Conservation (phyloP, 2,113 vertebrate genomes). For the Grammomys dolichurus region DNA sequence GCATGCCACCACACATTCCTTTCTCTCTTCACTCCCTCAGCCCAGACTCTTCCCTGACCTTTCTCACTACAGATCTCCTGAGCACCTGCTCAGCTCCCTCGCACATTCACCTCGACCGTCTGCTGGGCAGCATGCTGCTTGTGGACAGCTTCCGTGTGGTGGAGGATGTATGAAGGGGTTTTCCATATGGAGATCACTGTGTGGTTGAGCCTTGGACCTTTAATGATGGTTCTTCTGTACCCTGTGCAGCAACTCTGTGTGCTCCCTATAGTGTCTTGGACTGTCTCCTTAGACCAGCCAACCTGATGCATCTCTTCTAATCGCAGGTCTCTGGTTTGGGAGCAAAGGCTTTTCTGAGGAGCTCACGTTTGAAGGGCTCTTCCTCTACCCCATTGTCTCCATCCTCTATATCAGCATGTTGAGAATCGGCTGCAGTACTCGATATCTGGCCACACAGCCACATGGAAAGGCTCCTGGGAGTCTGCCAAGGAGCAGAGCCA, state of each 20-base stretch:
- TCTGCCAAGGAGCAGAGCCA: rapidly evolving
- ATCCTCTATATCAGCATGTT: neutral
- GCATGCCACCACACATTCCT: neutral
- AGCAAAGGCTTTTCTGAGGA: neutral
- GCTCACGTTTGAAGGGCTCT: neutral
- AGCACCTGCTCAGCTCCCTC: neutral
- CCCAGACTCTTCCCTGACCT: neutral
- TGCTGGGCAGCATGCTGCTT: neutral
- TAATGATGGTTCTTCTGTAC: neutral
- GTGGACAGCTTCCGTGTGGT: neutral
- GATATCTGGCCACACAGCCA: neutral
- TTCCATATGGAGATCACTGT: neutral
- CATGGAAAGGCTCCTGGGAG: neutral
- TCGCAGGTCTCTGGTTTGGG: neutral
- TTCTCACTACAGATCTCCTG: neutral
- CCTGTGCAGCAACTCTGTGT: neutral
- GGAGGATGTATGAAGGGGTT: rapidly evolving
- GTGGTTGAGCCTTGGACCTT: neutral
- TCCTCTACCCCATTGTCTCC: neutral
- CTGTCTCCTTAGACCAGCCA: neutral
- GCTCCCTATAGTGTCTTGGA: neutral
- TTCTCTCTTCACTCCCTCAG: neutral
- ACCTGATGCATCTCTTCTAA: neutral
- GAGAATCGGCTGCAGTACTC: neutral
- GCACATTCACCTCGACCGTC: neutral